phyloP scores from a whole-genome alignment of 2,888 invertebrate genomes.

The Barypeithes pellucidus region DNA sequence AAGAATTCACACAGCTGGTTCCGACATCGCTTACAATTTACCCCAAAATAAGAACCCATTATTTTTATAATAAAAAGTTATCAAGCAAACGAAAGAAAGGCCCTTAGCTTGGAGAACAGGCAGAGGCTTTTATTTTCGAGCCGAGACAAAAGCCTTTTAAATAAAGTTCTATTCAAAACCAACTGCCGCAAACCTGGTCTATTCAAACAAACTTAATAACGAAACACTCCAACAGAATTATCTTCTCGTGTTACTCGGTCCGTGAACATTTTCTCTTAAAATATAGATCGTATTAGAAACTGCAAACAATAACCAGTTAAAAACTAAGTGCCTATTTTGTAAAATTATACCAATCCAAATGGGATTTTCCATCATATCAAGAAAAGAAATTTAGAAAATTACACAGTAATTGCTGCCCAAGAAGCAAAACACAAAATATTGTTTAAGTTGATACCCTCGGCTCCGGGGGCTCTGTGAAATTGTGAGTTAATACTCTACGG shows the following conservation, averaged over 20 bases:
- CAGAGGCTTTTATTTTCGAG: conserved; percentile 38
- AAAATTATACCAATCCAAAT: conserved; percentile 31
- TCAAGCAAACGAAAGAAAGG: conserved; percentile 21
- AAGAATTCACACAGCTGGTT: not conserved
- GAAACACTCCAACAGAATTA: conserved; percentile 52
- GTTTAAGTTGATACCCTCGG: too few species aligned
- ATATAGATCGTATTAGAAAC: conserved; percentile 26
- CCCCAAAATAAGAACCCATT: conserved; percentile 2
- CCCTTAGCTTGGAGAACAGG: conserved; percentile 35
- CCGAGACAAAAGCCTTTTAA: conserved; percentile 45
- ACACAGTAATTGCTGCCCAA: too few species aligned
- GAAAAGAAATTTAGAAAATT: too few species aligned
- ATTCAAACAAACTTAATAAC: conserved; percentile 55
- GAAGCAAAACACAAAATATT: too few species aligned
- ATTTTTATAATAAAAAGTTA: conserved; percentile 14
- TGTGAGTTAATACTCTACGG: too few species aligned
- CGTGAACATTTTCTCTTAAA: conserved; percentile 47
- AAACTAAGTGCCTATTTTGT: conserved; percentile 46
- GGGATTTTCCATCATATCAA: too few species aligned
- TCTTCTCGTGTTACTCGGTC: conserved; percentile 51
- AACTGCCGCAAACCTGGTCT: conserved; percentile 50
- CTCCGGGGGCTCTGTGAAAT: too few species aligned
- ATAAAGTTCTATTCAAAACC: conserved; percentile 52
- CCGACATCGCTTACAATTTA: not conserved
- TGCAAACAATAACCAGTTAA: conserved; percentile 36